These are phyloP conservation scores for Drosophila guanche DNA, from an alignment of 1,140 invertebrate species.

Conservation along the genomic window DNA sequence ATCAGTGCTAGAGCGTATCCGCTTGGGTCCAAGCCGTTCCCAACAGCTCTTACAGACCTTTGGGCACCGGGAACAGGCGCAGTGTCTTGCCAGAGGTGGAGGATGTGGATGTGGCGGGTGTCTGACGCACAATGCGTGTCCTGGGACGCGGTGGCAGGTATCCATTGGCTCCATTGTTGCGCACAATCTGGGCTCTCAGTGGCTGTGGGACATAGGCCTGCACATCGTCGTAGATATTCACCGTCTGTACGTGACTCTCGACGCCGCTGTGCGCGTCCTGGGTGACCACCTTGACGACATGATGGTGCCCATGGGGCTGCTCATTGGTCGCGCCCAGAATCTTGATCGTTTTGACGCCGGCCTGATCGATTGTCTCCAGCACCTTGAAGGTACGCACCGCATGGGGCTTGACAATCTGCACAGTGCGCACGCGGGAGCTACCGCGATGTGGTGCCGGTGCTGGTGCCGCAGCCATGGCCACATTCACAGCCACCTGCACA, in stretches of 20 bases:
- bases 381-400: constrained; percentile 70
- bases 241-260: constrained; percentile 69
- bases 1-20: constrained; percentile 65
- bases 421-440: constrained; percentile 66
- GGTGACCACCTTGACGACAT: constrained; percentile 67
- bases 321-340: constrained; percentile 68
- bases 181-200: neutral
- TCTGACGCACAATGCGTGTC: constrained; percentile 44
- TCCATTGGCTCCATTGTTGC: constrained; percentile 18
- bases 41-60: constrained; percentile 19
- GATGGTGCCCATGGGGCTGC: constrained; percentile 65
- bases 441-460: constrained; percentile 21
- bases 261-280: constrained; percentile 52
- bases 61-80: constrained; percentile 48
- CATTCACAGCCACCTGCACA: constrained; percentile 72
- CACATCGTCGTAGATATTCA: constrained; percentile 72
- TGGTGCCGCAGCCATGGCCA: constrained; percentile 56
- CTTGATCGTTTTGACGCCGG: constrained; percentile 75
- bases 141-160: constrained; percentile 63
- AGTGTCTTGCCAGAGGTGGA: constrained; percentile 27
- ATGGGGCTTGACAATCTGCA: constrained; percentile 69
- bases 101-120: neutral
- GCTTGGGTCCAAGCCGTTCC: neutral
- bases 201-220: constrained; percentile 15
- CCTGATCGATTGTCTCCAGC: constrained; percentile 60